Base-by-base conservation (phyloP, 2,888 invertebrate species). In the Callinectes sapidus region DNA sequence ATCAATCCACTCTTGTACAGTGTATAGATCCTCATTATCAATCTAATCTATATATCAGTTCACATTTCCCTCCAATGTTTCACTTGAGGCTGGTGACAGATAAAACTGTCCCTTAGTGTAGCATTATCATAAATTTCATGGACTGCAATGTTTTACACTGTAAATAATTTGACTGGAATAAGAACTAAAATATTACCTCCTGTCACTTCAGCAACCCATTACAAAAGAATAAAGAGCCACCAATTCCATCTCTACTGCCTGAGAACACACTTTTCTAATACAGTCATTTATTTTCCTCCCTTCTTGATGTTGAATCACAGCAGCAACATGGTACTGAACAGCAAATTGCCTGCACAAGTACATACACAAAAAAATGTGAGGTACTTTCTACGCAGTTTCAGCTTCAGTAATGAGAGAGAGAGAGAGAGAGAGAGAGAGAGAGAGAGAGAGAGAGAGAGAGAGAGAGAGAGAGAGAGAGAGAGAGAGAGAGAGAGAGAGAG, bases 401-500 rank as follows among this genome's bases (percentile, higher is more conserved):
- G 61, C 61, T 23, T 61, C 6, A 23, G 61, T 23, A 61, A 23
- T 23, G 23, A 61, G 23, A 61, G 23, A 61, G 23, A 61, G 61
- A 61, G 61, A 61, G 61, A 61, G 61, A 61, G 61, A 61, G 61
- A 61, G 61, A 61, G 61, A 61, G 61, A 61, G 61, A 61, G 61
- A 61, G 61, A 61, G 61, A 61, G 61, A 61, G 61, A 61, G 61
- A 61, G 61, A 61, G 61, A 61, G 61, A 61, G 61, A 61, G 61
- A 61, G 61, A 61, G 61, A 61, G 61, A 61, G 61, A 61, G 61
- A 61, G 61, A 61, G 61, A 61, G 61, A 61, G 61, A 61, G 61
- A 61, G 61, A 61, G 61, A 61, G 61, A 61, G 61, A 55, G 55
- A 55, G 55, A 55, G 55, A 55, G 55, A 55, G 55, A 55, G 55